Evolutionary conservation across 2,888 invertebrate species (phyloP), one percentile per base, ranked within the genome.

Genomic region (Muschampia plurimacula): DNA sequence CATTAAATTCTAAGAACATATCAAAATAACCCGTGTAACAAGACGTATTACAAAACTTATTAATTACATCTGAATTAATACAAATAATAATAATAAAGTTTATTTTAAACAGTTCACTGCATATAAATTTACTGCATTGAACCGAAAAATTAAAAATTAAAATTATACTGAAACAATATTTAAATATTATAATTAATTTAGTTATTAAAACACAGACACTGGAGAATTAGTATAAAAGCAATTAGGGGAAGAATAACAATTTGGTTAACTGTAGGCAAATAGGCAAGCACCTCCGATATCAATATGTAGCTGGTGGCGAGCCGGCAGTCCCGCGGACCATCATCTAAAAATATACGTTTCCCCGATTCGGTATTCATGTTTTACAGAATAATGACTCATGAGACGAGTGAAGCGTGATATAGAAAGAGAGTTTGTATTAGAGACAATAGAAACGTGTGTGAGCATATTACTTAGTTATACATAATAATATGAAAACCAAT

Each of bases 341-440:
- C 80, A 84, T 89, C 93, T 93, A 93, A 89, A 92, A 93, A 93
- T 84, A 81, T 84, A 81, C 79, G 87, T 89, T 91, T 89, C 85
- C 87, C 88, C 87, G 89, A 91, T 85, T 89, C 82, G 80, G 87
- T 83, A 87, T 89, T 88, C 88, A 84, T 84, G 84, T 88, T 88
- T 85, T 85, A 87, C 88, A 91, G 91, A 88, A 91, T 91, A 91
- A 91, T 92, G 93, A 93, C 87, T 92, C 93, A 91, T 83, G 81
- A 83, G 80, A 82, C 81, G 75, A 81, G 78, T 80, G 73, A 76
- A 82, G 80, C 79, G 78, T 79, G 83, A 80, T 80, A 84, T 82
- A 86, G 83, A 85, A 84, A 62, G 32, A 71, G 46, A n/a, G 49
- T 60, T 49, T 13, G 49, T 63, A 36, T 55, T 32, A 44, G 36